Conservation (phyloP, 2,113 vertebrate genomes). For the Bujurquina vittata region DNA sequence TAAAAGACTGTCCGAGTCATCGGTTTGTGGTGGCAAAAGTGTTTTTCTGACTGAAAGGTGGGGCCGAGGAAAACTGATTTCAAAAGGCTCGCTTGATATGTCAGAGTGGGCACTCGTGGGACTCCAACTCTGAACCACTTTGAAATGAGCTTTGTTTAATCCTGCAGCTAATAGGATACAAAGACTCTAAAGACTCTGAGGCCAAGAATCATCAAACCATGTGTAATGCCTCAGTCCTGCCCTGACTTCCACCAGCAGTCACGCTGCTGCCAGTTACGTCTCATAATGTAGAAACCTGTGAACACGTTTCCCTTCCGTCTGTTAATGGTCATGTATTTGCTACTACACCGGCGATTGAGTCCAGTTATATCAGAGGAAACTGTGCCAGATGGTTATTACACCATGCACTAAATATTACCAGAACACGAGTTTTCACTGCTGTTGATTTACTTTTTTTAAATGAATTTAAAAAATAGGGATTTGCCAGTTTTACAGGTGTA, state of each 20-base stretch:
- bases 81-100: background rate
- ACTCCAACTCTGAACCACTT: conserved; percentile 27
- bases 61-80: background rate
- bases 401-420: background rate
- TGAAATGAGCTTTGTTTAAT: conserved; percentile 55
- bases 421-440: too few relatives aligned
- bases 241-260: background rate
- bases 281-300: conserved; percentile 9
- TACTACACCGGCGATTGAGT: conserved; percentile 18
- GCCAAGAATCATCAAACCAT: conserved; percentile 29
- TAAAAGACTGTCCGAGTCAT: background rate
- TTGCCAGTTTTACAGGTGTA: background rate
- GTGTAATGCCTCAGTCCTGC: conserved; percentile 5
- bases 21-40: background rate
- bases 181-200: conserved; percentile 24
- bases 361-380: background rate
- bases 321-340: conserved; percentile 18
- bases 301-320: conserved; percentile 7
- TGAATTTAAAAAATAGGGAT: background rate
- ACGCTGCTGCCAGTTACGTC: conserved; percentile 6
- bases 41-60: background rate
- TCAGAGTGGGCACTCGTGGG: background rate
- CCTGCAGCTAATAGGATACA: conserved; percentile 44
- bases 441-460: background rate
- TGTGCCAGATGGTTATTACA: background rate